Conservation (phyloP, 2,797 vertebrate genomes). For the Hemibagrus guttatus region DNA sequence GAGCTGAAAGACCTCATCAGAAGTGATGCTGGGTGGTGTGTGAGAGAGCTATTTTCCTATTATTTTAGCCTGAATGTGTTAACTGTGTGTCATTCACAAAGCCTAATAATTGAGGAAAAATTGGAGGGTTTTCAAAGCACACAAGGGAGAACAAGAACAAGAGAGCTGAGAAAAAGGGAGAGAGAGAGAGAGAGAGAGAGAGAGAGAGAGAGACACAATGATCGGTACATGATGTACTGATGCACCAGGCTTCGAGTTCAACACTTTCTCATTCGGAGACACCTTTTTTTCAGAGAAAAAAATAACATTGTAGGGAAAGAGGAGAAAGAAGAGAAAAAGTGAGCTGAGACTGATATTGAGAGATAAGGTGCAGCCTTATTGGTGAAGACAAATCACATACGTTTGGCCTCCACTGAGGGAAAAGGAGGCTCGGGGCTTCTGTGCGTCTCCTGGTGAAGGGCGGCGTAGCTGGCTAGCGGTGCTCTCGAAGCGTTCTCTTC, state of each 20-base stretch:
- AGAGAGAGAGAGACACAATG: background rate
- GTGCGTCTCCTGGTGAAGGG: slow-evolving; percentile 89
- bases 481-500: slow-evolving; percentile 86
- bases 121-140: slow-evolving; percentile 12
- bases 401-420: slow-evolving; percentile 75
- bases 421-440: slow-evolving; percentile 74
- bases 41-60: background rate
- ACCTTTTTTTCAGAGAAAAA: background rate
- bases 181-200: background rate
- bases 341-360: slow-evolving; percentile 11
- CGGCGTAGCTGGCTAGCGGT: slow-evolving; percentile 84
- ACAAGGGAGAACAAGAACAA: slow-evolving; percentile 1
- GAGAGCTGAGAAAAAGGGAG: background rate
- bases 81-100: slow-evolving; percentile 13
- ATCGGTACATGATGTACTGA: background rate
- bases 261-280: background rate
- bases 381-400: slow-evolving; percentile 65
- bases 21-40: background rate
- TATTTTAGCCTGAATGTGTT: slow-evolving; percentile 37
- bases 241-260: background rate
- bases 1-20: slow-evolving; percentile 5
- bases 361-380: slow-evolving; percentile 37
- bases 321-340: slow-evolving; percentile 2
- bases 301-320: background rate
- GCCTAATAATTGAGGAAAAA: background rate